These are phyloP conservation scores for Homalodisca vitripennis DNA, from an alignment of 1,140 invertebrate species.

Conservation along the genomic window DNA sequence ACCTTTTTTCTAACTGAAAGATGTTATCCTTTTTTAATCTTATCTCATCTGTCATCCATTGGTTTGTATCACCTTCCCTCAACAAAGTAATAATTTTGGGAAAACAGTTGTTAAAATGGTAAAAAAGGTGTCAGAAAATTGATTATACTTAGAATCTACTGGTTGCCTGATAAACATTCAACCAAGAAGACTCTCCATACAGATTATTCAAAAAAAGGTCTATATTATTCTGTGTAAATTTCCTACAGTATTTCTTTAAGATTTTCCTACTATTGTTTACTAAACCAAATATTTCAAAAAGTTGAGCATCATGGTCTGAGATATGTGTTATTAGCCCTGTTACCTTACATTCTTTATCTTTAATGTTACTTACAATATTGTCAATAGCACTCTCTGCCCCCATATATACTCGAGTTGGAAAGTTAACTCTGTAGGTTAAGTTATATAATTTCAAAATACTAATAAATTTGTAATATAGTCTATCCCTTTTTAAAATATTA, in stretches of 20 bases:
- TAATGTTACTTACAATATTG: slow-evolving; percentile 1
- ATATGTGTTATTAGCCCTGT: slow-evolving; percentile 13
- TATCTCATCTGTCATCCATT: slow-evolving; percentile 14
- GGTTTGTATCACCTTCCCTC: background rate
- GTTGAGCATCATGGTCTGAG: slow-evolving; percentile 21
- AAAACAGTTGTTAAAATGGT: background rate
- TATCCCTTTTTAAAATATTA: slow-evolving; percentile 11
- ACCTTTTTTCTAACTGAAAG: background rate
- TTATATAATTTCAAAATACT: slow-evolving; percentile 14
- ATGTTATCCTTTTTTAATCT: background rate
- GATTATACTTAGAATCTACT: background rate
- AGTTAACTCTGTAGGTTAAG: slow-evolving; percentile 7
- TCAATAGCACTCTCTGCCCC: slow-evolving; percentile 9
- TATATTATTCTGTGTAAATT: background rate
- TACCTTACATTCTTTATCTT: slow-evolving; percentile 8
- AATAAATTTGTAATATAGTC: slow-evolving; percentile 4
- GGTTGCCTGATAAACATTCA: background rate
- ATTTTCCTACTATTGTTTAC: background rate
- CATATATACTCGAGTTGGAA: background rate
- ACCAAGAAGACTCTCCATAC: background rate
- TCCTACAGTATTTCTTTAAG: background rate
- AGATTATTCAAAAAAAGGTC: background rate
- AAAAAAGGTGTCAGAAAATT: background rate
- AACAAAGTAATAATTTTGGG: background rate
- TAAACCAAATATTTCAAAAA: slow-evolving; percentile 8